phyloP scores from a whole-genome alignment of 2,888 invertebrate genomes.

The Cosmia pyralina region DNA sequence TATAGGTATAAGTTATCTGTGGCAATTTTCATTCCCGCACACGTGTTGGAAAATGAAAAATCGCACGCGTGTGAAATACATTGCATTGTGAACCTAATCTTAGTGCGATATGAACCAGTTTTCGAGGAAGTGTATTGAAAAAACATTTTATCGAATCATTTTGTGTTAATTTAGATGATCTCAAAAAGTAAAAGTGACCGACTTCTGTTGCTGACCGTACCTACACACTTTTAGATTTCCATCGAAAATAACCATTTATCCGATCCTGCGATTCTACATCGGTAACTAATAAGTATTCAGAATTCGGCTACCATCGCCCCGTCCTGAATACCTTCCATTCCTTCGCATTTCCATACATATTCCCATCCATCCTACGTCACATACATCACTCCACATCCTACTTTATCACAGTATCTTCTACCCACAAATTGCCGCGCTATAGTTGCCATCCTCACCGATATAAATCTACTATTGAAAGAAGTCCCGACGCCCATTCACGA shows the following conservation, averaged over 20 bases:
- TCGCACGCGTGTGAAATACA: no score
- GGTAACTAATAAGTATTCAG: not conserved
- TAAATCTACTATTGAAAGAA: slow-evolving; percentile 87
- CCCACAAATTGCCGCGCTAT: slow-evolving; percentile 88
- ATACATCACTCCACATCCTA: slow-evolving; percentile 46
- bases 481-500: slow-evolving; percentile 80
- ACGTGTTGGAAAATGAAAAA: no score
- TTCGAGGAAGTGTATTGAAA: no score
- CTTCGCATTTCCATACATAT: not conserved
- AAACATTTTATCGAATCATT: no score
- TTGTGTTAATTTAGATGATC: no score
- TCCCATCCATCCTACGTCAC: not conserved
- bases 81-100: no score
- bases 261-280: no score
- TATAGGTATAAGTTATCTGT: no score
- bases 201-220: no score
- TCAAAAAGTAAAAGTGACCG: no score
- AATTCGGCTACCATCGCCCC: not conserved
- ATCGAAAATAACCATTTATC: not conserved
- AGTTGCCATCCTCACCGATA: slow-evolving; percentile 82
- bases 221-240: not conserved
- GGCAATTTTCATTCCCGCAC: no score
- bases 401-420: slow-evolving; percentile 85
- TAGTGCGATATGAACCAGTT: no score
- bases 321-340: slow-evolving; percentile 11